Evolutionary conservation across 1,140 invertebrate genomes (phyloP).

Genomic region (Papilio helenus): DNA sequence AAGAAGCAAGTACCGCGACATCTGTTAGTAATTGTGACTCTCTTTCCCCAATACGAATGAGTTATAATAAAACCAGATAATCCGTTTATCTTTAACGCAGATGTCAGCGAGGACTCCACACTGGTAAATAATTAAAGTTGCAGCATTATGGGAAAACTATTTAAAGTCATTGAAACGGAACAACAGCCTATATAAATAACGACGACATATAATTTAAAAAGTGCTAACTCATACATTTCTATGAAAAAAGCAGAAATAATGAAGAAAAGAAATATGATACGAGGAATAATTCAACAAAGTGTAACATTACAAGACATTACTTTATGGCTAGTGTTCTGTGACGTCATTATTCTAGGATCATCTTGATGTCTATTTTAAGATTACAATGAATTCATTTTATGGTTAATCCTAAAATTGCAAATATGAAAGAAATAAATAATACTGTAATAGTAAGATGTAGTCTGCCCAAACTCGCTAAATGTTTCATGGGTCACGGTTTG

Average conservation of each 20-base stretch:
- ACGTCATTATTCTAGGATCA: not conserved
- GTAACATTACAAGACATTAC: no score
- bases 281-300: no score
- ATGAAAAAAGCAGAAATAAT: no score
- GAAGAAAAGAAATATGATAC: no score
- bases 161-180: not conserved
- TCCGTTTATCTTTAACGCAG: constrained; percentile 36
- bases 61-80: constrained; percentile 37
- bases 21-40: constrained; percentile 35
- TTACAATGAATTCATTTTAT: no score
- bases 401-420: not conserved
- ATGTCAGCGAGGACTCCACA: not conserved
- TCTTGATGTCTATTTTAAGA: not conserved
- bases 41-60: constrained; percentile 31
- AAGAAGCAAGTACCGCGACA: constrained; percentile 32
- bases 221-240: not conserved
- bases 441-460: not conserved
- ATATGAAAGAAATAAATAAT: not conserved
- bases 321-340: no score
- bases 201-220: not conserved
- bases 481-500: not conserved
- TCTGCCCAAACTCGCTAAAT: not conserved
- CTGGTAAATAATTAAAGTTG: constrained; percentile 13
- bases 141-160: not conserved
- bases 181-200: no score